Percentiles rank a stretch among this genome's conserved stretches.
These are phyloP conservation scores for Callinectes sapidus DNA, from an alignment of 2,888 invertebrate genomes.

Conservation along the genomic window DNA sequence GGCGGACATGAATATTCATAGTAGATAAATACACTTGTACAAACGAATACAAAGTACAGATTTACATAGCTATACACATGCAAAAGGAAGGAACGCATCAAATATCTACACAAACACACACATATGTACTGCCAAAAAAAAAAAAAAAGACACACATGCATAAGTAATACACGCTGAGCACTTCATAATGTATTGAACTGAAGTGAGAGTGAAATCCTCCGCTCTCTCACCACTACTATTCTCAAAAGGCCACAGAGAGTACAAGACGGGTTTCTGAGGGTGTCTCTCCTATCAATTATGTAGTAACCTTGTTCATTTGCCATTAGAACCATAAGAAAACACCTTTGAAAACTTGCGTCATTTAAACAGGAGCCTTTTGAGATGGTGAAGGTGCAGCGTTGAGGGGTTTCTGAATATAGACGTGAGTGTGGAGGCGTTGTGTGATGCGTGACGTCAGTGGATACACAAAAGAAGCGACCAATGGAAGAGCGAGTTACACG, in stretches of 20 bases:
- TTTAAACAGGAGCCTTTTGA: too few species aligned
- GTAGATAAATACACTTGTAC: background rate
- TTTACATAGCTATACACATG: background rate
- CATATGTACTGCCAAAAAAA: background rate
- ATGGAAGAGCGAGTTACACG: background rate
- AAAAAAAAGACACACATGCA: background rate
- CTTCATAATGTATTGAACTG: background rate
- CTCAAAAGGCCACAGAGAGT: too few species aligned
- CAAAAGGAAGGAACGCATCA: background rate
- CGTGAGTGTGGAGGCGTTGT: background rate
- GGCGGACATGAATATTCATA: background rate
- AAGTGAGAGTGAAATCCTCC: too few species aligned
- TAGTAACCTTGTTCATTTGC: too few species aligned
- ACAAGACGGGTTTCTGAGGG: too few species aligned
- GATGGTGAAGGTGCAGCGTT: too few species aligned
- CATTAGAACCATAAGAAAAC: too few species aligned
- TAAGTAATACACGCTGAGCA: background rate
- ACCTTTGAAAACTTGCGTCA: too few species aligned
- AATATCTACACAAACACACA: background rate
- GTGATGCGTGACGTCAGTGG: background rate
- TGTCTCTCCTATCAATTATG: too few species aligned
- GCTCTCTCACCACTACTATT: too few species aligned
- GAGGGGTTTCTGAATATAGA: too few species aligned
- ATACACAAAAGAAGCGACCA: background rate
- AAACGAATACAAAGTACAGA: background rate